Conservation (phyloP, 2,113 vertebrate genomes). For the Epinephelus fuscoguttatus region DNA sequence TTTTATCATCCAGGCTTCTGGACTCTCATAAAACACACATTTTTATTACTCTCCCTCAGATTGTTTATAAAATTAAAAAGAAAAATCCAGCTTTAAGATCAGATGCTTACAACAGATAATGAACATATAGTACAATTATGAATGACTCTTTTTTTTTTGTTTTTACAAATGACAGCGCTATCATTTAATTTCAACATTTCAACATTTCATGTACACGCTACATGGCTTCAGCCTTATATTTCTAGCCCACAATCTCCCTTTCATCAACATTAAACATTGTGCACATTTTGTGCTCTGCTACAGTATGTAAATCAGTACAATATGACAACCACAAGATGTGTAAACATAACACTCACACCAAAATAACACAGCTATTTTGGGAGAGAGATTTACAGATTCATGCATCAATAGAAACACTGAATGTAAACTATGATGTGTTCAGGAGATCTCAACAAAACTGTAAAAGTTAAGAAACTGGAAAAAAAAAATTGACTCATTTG, state of each 20-base stretch:
- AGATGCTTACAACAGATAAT: constrained; percentile 2
- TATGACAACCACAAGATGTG: constrained; percentile 30
- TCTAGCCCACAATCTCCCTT: constrained; percentile 16
- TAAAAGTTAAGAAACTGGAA: not conserved
- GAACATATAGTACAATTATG: constrained; percentile 22
- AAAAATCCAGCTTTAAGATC: constrained; percentile 17
- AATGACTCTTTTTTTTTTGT: not conserved
- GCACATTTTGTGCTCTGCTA: constrained; percentile 6
- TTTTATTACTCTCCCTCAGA: constrained; percentile 41
- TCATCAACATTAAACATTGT: constrained; percentile 26
- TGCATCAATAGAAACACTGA: constrained; percentile 49
- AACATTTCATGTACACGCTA: constrained; percentile 12
- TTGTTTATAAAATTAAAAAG: constrained; percentile 26
- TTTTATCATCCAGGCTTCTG: not conserved
- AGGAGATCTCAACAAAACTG: constrained; percentile 8
- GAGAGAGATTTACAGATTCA: constrained; percentile 48
- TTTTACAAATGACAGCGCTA: constrained; percentile 17
- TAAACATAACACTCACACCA: constrained; percentile 15
- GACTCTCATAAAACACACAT: constrained; percentile 5
- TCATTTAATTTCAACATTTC: constrained; percentile 13
- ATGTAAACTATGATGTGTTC: constrained; percentile 26
- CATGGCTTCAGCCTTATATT: not conserved
- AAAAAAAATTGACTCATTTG: not conserved
- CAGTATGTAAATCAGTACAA: constrained; percentile 13
- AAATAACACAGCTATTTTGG: constrained; percentile 3